Base-by-base conservation (phyloP, 2,797 vertebrate species). In the Chelmon rostratus region DNA sequence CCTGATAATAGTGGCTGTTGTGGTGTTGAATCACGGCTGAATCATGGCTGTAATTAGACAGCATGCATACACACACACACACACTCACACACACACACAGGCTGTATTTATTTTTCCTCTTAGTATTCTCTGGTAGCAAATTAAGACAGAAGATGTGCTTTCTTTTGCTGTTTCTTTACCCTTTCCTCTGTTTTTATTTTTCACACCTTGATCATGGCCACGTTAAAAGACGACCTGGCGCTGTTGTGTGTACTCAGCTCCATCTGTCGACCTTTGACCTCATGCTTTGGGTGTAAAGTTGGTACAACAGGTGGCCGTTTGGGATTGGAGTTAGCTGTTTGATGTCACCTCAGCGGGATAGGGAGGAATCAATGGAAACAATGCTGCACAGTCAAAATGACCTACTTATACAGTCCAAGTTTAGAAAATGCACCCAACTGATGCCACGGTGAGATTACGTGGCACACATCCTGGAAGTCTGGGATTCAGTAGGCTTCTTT, bases 261-360 rank as follows among this genome's bases (percentile, higher is more conserved):
- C 78, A 65, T 82, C 72, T 88, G 89, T 62, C 78, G 82, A 83
- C 80, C 84, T 31, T 33, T 81, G 83, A 75, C 78, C 83, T 49
- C 2, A 8, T 62, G n/a, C 57, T 10, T 33, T 13, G 56, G n/a
- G 56, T 50, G 84, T 63, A 90, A 88, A 72, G 75, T 71, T 23
- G 19, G 54, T 58, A 23, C 88, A 77, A 71, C 91, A 89, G 86
- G 86, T 84, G 79, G 83, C 64, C 40, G 47, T 69, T 80, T 65
- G 86, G 59, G 67, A 37, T 62, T 47, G 28, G 53, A 44, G 73
- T 63, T 44, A 44, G 42, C 23, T 40, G 66, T 50, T 53, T 53
- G 73, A 79, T 63, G 83, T 76, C 67, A 23, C 68, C 65, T 73
- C 63, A 46, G 56, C 28, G 16, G 40, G 63, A 19, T 12, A 61